phyloP scores from a whole-genome alignment of 2,797 vertebrate species.

The Tiaroga cobitis region DNA sequence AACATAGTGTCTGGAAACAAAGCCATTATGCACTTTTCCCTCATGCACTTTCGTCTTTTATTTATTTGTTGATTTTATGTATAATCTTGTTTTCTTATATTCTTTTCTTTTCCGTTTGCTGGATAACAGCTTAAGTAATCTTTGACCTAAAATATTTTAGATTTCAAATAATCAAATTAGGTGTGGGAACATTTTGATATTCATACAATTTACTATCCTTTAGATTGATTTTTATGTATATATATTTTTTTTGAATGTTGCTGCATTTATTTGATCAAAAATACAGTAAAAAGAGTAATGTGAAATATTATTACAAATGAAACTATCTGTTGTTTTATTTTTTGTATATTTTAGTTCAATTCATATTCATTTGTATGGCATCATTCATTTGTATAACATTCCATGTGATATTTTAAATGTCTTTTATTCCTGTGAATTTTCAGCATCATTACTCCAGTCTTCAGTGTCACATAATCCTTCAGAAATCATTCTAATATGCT shows the following conservation, averaged over 20 bases:
- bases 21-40: constrained; percentile 85
- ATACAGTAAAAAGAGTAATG: not conserved
- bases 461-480: not conserved
- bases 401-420: not conserved
- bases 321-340: not conserved
- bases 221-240: not conserved
- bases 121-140: not conserved
- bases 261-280: not conserved
- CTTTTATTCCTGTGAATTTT: not conserved
- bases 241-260: not conserved
- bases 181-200: not conserved
- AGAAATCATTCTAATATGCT: not conserved
- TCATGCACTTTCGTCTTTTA: constrained; percentile 70
- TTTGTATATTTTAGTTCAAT: not conserved
- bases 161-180: not conserved
- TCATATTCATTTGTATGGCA: not conserved
- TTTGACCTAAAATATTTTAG: not conserved
- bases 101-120: not conserved
- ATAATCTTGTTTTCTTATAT: not conserved
- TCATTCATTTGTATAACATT: not conserved
- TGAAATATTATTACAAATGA: not conserved
- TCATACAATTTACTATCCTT: not conserved
- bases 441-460: not conserved
- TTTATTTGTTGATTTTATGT: constrained; percentile 38
- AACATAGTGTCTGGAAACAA: constrained; percentile 86